Evolutionary conservation across 2,797 vertebrate species (phyloP).

Genomic region (Galaxias olidus): DNA sequence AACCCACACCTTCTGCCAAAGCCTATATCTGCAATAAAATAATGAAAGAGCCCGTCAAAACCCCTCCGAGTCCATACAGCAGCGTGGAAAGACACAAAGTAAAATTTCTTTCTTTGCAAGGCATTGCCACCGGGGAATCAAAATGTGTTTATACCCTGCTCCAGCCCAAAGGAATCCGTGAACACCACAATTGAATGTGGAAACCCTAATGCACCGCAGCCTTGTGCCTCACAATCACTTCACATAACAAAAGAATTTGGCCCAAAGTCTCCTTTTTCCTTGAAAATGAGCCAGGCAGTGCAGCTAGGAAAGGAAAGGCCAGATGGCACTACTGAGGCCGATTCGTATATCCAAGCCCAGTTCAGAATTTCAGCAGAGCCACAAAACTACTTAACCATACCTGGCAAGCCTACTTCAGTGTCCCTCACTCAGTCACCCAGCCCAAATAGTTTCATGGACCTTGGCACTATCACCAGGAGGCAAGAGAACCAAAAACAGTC

Average conservation of each 20-base stretch:
- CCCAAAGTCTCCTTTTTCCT: constrained; percentile 49
- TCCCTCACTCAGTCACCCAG: constrained; percentile 32
- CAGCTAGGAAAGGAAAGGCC: constrained; percentile 19
- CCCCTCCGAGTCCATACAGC: constrained; percentile 22
- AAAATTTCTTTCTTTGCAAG: constrained; percentile 29
- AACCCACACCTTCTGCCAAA: constrained; percentile 36
- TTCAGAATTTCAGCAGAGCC: constrained; percentile 59
- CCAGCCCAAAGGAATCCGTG: constrained; percentile 42
- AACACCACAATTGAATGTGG: constrained; percentile 34
- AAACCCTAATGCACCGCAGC: constrained; percentile 34
- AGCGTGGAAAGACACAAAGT: constrained; percentile 36
- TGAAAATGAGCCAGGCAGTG: constrained; percentile 44
- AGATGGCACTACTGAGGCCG: too few species aligned
- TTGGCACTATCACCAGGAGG: constrained; percentile 12
- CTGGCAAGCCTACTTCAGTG: constrained; percentile 70
- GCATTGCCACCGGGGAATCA: constrained; percentile 41
- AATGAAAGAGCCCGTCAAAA: constrained; percentile 32
- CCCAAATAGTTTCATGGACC: constrained; percentile 31
- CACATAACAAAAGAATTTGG: constrained; percentile 42
- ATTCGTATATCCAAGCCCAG: constrained; percentile 18
- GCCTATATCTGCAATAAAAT: constrained; percentile 13
- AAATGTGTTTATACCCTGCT: constrained; percentile 45
- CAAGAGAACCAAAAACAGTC: constrained; percentile 52
- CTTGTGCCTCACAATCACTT: constrained; percentile 32
- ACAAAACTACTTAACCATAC: constrained; percentile 86